Base-by-base conservation (phyloP, 2,888 invertebrate genomes). In the Caenorhabditis plicata region DNA sequence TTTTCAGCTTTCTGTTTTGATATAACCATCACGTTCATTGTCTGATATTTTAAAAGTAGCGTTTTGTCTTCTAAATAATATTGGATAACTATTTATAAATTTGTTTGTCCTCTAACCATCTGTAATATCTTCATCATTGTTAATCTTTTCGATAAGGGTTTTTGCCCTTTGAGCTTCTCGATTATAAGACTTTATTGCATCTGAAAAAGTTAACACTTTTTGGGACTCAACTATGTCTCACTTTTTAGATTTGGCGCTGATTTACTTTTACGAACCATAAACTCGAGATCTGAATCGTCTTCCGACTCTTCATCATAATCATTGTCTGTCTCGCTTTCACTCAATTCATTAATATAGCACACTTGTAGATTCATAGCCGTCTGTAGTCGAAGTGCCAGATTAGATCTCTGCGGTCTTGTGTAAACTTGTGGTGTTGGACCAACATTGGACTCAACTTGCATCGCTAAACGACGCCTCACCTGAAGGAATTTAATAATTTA, bases 1-100 rank as follows among this genome's bases (percentile, higher is more conserved):
- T 91, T 88, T 73, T 89, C 87, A 27, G 92, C 91, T 88, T 91
- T 89, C 82, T 91, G 89, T 81, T 91, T 91, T 22, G 92, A 91
- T 83, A 91, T 90, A 1, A 90, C 88, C 58, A 92, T 84, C 4
- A 91, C 91, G 85, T 90, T 87, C 75, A 90, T 85, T 4, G 91
- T 91, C 82, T 92, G 91, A 39, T 90, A 88, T 82, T 91, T 90
- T 50, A 92, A 85, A 71, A 89, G 86, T 8, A 89, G 88, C 83
- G 90, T 90, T 56, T 88, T 86, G 19, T 90, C 90, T 35, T 88
- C 88, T 71, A 35, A 25, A 63, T n/a, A 64, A 38, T 27, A 38
- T 32, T n/a, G n/a, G n/a, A n/a, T n/a, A n/a, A n/a, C n/a, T n/a
- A n/a, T n/a, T n/a, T n/a, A n/a, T n/a, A n/a, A n/a, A 13, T 3